phyloP scores from a whole-genome alignment of 2,888 invertebrate genomes.

The Leucophora obtusa region DNA sequence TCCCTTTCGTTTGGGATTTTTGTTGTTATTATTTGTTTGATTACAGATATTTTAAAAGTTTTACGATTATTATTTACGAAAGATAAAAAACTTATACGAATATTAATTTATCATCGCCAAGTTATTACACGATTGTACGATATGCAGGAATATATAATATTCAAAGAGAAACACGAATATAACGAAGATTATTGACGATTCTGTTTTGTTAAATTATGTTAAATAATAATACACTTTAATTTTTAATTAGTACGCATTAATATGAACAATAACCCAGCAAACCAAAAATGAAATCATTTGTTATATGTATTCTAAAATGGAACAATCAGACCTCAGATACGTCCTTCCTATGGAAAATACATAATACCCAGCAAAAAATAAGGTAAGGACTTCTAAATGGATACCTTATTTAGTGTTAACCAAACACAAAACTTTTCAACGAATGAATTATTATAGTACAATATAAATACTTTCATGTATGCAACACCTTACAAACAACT shows the following conservation, averaged over 20 bases:
- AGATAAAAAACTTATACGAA: constrained; percentile 5
- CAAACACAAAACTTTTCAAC: no score
- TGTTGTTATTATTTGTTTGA: constrained; percentile 18
- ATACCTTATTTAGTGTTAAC: no score
- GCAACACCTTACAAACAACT: no score
- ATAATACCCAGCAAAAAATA: no score
- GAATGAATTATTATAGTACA: no score
- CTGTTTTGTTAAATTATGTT: constrained; percentile 32
- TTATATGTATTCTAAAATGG: not conserved
- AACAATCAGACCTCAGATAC: no score
- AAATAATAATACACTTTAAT: not conserved
- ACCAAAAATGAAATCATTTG: not conserved
- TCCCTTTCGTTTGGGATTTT: constrained; percentile 47
- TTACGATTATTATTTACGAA: constrained; percentile 19
- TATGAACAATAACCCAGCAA: constrained; percentile 42
- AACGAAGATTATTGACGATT: constrained; percentile 45
- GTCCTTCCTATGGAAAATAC: no score
- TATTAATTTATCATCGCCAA: constrained; percentile 25
- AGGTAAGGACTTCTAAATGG: no score
- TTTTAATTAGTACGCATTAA: not conserved
- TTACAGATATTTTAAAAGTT: constrained; percentile 9
- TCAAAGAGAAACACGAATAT: constrained; percentile 45
- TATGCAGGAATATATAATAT: constrained; percentile 63
- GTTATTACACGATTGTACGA: constrained; percentile 38
- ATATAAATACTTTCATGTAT: no score